Base-by-base conservation (phyloP, 2,888 invertebrate species). In the Onchidella celtica region DNA sequence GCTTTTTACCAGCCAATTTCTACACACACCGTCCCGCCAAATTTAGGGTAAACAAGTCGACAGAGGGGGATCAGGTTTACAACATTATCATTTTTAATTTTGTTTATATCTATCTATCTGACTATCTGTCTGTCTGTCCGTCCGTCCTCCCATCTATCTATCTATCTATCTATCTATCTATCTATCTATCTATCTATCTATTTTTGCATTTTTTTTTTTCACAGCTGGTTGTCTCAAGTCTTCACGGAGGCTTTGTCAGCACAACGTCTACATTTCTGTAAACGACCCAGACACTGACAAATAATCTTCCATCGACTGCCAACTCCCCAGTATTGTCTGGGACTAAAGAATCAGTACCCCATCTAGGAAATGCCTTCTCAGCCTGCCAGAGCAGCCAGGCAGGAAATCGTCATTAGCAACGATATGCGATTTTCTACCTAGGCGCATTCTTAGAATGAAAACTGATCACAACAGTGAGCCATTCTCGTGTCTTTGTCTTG, bases 101-200 rank as follows among this genome's bases (percentile, higher is more conserved):
- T n/a, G n/a, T n/a, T n/a, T n/a, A n/a, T n/a, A n/a, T n/a, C n/a
- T n/a, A n/a, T n/a, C n/a, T n/a, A n/a, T n/a, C n/a, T n/a, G n/a
- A n/a, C n/a, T n/a, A n/a, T n/a, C n/a, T n/a, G n/a, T n/a, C n/a
- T n/a, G n/a, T n/a, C n/a, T n/a, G n/a, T n/a, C n/a, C n/a, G n/a
- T n/a, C n/a, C n/a, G n/a, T n/a, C n/a, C n/a, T n/a, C n/a, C n/a
- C 17, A 11, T 47, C 47, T 47, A 11, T 47, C 47, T 47, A 11
- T 47, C 47, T 47, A 11, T 47, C 47, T 65, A 17, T 65, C 27
- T 27, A 3, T 27, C 65, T 65, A 4, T 9, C 65, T 65, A 17
- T 65, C 65, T 17, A 17, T 65, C 65, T 65, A 11, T 47, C 65
- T 65, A 17, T 65, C 32, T 65, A 17, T 65, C 65, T 65, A 2